Conservation (phyloP, 2,888 invertebrate genomes). For the Chelonus formosanus region DNA sequence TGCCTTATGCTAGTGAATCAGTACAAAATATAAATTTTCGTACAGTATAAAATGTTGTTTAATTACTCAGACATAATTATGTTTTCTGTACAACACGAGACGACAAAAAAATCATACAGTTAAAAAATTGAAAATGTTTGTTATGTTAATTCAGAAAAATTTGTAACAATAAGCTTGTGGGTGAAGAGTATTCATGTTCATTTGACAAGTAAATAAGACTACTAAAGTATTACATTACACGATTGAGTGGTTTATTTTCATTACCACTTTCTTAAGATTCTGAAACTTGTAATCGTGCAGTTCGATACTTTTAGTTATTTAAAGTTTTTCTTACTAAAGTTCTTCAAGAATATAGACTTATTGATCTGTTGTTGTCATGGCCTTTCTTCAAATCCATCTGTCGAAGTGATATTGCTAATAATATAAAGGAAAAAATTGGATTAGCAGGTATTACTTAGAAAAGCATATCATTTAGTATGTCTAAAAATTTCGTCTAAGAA, state of each 20-base stretch:
- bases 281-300: conserved; percentile 83
- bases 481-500: conserved; percentile 73
- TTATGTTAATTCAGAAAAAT: conserved; percentile 74
- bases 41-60: conserved; percentile 84
- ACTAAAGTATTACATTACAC: conserved; percentile 89
- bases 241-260: conserved; percentile 90
- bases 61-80: conserved; percentile 77
- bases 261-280: conserved; percentile 93
- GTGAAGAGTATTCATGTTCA: conserved; percentile 48
- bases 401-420: conserved; percentile 75
- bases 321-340: conserved; percentile 97
- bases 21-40: conserved; percentile 67
- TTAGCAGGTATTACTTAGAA: conserved; percentile 70
- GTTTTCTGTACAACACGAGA: conserved; percentile 66
- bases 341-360: conserved; percentile 93
- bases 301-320: conserved; percentile 91
- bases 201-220: conserved; percentile 71
- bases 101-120: conserved; percentile 41
- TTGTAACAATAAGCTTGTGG: conserved; percentile 79
- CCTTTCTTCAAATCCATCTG: conserved; percentile 95
- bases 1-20: conserved; percentile 66
- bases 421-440: conserved; percentile 71
- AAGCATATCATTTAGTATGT: conserved; percentile 76
- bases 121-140: conserved; percentile 53
- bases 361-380: conserved; percentile 93